Evolutionary conservation across 2,797 vertebrate genomes (phyloP).

Genomic region (Psittacula derbiana): DNA sequence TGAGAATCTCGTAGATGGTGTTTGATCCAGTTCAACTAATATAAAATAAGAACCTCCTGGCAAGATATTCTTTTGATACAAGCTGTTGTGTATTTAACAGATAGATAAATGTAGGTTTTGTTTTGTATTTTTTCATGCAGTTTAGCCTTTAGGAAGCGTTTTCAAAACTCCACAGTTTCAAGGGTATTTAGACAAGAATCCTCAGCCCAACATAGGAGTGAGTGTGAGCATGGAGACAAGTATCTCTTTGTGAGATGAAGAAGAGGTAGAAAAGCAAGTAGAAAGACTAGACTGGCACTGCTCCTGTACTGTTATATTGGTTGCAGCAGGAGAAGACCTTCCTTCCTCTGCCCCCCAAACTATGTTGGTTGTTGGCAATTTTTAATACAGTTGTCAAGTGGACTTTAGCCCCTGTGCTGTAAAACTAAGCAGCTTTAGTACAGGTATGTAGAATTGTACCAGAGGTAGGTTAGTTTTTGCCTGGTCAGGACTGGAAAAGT

Average conservation of each 20-base stretch:
- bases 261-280: background rate
- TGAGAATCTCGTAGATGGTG: constrained; percentile 10
- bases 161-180: constrained; percentile 4
- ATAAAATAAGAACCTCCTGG: constrained; percentile 58
- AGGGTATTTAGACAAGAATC: background rate
- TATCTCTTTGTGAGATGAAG: background rate
- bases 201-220: background rate
- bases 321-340: background rate
- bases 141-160: constrained; percentile 12
- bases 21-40: constrained; percentile 59
- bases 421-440: background rate
- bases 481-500: background rate
- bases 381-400: background rate
- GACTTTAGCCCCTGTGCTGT: background rate
- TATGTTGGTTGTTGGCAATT: background rate
- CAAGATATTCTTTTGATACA: constrained; percentile 50
- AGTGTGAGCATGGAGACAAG: background rate
- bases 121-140: background rate
- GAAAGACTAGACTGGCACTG: background rate
- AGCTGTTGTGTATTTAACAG: constrained; percentile 29
- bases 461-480: background rate
- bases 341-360: background rate
- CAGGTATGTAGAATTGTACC: background rate
- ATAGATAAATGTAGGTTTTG: constrained; percentile 30
- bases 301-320: background rate